Evolutionary conservation across 2,797 vertebrate genomes (phyloP).

Genomic region (Xiphorhynchus erythropygius): DNA sequence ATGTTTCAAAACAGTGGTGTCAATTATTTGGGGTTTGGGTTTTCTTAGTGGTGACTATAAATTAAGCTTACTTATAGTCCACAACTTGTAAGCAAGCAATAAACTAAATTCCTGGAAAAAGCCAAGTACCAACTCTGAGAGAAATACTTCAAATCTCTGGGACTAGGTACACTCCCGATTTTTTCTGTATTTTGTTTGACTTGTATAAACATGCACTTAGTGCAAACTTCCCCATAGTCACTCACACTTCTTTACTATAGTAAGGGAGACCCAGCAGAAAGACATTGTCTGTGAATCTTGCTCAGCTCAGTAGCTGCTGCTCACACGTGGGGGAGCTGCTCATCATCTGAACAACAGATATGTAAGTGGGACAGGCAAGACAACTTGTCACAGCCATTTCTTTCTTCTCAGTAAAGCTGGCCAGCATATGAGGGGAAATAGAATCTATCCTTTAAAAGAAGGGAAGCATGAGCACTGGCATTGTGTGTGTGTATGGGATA

Average conservation of each 20-base stretch:
- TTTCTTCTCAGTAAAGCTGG: background rate
- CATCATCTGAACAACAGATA: background rate
- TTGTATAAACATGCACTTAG: background rate
- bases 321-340: background rate
- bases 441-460: background rate
- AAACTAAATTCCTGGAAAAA: background rate
- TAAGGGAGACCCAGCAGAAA: background rate
- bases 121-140: background rate
- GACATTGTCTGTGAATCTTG: background rate
- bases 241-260: background rate
- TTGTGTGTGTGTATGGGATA: background rate
- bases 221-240: background rate
- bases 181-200: background rate
- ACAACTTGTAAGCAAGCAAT: background rate
- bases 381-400: background rate
- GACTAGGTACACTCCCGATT: background rate
- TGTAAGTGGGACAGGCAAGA: background rate
- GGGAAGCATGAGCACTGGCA: background rate
- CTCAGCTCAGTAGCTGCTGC: background rate
- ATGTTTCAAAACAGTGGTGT: background rate
- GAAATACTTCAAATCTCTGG: background rate
- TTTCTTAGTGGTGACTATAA: background rate
- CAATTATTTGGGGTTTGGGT: background rate
- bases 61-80: background rate
- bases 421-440: background rate